Conservation (phyloP, 2,797 vertebrate species). For the Ficedula albicollis region DNA sequence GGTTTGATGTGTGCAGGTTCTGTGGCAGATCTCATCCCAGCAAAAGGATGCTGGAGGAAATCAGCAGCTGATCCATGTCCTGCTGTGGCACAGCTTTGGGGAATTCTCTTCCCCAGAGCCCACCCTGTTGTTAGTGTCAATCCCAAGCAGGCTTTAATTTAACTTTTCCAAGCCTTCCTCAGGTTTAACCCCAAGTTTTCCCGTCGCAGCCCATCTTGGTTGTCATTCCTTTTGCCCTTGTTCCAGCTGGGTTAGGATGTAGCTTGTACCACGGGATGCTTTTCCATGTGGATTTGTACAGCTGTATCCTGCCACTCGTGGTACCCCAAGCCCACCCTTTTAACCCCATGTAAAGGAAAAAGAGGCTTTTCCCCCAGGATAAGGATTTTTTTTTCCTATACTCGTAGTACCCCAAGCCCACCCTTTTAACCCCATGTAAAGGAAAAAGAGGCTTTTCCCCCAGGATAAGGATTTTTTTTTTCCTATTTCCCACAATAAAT, state of each 20-base stretch:
- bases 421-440: neutral
- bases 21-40: neutral
- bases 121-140: rapidly evolving
- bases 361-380: too few relatives aligned
- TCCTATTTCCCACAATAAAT: neutral
- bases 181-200: neutral
- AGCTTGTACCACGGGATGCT: neutral
- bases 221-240: neutral
- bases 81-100: neutral
- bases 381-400: too few relatives aligned
- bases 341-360: neutral
- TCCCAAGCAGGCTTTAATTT: neutral
- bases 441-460: neutral
- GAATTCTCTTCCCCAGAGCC: neutral
- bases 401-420: rapidly evolving
- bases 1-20: neutral
- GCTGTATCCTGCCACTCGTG: rapidly evolving
- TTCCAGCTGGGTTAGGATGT: neutral
- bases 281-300: neutral
- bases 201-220: rapidly evolving
- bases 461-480: neutral
- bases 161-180: neutral
- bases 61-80: rapidly evolving
- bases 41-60: neutral
- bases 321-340: neutral